phyloP scores from a whole-genome alignment of 2,888 invertebrate genomes.

The Vannuccia rotundouncinata region DNA sequence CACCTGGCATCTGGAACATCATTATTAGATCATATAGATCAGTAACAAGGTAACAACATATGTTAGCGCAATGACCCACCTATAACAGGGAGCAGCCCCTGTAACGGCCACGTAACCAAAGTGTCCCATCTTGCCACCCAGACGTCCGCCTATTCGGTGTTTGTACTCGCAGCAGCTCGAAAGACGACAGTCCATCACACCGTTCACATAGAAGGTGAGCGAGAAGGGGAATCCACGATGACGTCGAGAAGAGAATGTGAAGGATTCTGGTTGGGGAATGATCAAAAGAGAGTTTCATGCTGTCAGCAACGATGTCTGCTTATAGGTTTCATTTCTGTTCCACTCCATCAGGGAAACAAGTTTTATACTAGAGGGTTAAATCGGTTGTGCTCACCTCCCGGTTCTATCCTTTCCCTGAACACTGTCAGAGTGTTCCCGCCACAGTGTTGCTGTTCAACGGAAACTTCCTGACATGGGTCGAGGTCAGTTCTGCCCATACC shows the following conservation, averaged over 20 bases:
- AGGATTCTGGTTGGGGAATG: slow-evolving; percentile 48
- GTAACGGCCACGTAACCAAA: slow-evolving; percentile 54
- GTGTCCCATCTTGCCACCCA: slow-evolving; percentile 56
- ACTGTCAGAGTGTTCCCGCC: slow-evolving; percentile 56
- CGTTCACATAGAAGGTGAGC: slow-evolving; percentile 56
- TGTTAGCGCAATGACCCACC: slow-evolving; percentile 42
- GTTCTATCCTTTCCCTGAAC: slow-evolving; percentile 49
- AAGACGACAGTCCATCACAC: slow-evolving; percentile 53
- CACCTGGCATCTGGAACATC: slow-evolving; percentile 36
- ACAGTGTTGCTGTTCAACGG: slow-evolving; percentile 56
- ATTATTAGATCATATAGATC: neutral
- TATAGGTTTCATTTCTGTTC: no score
- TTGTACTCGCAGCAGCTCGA: slow-evolving; percentile 58
- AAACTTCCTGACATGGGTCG: slow-evolving; percentile 49
- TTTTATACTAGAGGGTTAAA: no score
- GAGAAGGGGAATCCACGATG: slow-evolving; percentile 57
- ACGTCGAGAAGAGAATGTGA: slow-evolving; percentile 55
- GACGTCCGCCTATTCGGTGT: slow-evolving; percentile 50
- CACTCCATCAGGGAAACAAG: no score
- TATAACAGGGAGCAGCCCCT: slow-evolving; percentile 53
- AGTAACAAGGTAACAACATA: neutral
- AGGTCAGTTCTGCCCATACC: slow-evolving; percentile 47
- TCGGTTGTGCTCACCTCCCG: slow-evolving; percentile 44
- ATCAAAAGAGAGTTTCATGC: no score
- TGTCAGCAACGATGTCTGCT: no score